Base-by-base conservation (phyloP, 2,797 vertebrate species). In the Botia kubotai region DNA sequence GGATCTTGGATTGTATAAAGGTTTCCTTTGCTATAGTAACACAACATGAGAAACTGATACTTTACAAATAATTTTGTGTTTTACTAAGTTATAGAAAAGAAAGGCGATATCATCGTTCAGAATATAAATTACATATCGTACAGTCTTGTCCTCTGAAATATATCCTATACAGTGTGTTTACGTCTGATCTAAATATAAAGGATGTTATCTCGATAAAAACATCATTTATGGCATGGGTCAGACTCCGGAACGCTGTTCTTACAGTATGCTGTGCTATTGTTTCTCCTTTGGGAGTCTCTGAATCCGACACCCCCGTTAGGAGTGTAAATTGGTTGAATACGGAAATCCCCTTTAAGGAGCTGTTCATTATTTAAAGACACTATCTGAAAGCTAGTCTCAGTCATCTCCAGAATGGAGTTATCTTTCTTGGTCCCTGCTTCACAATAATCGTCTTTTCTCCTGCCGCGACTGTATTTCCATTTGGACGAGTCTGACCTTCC, bases 351-450 rank as follows among this genome's bases (percentile, higher is more conserved):
- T 95, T 98, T 98, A 92, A 97, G 95, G 93, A 98, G 95, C 85
- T 97, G 96, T 92, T 97, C 96, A n/a, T 97, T 98, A 94, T 97
- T 98, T 93, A 98, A 95, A 88, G 97, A 96, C 90, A 97, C 96
- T 84, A 98, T 96, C 92, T 97, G 97, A 93, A 98, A 98, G 89
- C 95, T 97, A 86, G 96, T 97, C 93, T 98, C 97, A 74, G 97
- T 97, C 96, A 98, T 98, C 94, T 98, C 97, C 92, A 98, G 92
- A 90, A 98, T 97, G 86, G 97, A 97, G 90, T 96, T 98, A 92
- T 98, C 97, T 88, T 98, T 98, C 91, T 98, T 98, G 75, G 97
- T 98, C 80, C 97, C 97, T 0, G 97, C 96, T 87, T 98, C 97
- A 0, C 96, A 95, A 73, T 98, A 98, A 86, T 98, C 95, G 0